phyloP scores from a whole-genome alignment of 2,888 invertebrate species.

The Platynereis dumerilii region DNA sequence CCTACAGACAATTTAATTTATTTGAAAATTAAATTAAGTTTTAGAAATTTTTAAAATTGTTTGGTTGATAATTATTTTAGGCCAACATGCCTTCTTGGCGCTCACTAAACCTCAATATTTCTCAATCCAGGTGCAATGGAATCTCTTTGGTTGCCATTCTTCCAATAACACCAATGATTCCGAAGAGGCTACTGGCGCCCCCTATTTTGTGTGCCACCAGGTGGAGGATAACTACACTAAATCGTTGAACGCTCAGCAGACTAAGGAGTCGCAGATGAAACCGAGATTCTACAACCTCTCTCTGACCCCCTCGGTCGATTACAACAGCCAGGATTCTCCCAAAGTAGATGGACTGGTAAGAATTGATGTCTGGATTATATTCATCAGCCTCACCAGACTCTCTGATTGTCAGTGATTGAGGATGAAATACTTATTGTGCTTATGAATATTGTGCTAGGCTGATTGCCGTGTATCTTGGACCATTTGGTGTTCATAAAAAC shows the following conservation, averaged over 20 bases:
- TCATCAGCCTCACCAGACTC: background rate
- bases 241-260: background rate
- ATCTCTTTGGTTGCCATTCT: constrained; percentile 69
- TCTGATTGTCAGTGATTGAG: background rate
- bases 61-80: too few species aligned
- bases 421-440: background rate
- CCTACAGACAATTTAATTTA: too few species aligned
- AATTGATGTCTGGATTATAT: constrained; percentile 6
- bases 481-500: too few species aligned
- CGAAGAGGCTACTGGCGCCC: constrained; percentile 65
- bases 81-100: too few species aligned
- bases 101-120: too few species aligned
- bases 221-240: constrained; percentile 74
- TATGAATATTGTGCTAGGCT: background rate
- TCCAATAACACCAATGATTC: constrained; percentile 30
- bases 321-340: constrained; percentile 77
- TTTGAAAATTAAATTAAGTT: too few species aligned
- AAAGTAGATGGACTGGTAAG: constrained; percentile 77
- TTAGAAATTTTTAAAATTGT: too few species aligned
- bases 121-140: constrained; percentile 70
- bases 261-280: constrained; percentile 69
- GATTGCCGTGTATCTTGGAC: too few species aligned
- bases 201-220: constrained; percentile 77
- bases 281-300: constrained; percentile 92
- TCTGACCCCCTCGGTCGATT: constrained; percentile 70